Base-by-base conservation (phyloP, 1,140 invertebrate species). In the Asbolus verrucosus region DNA sequence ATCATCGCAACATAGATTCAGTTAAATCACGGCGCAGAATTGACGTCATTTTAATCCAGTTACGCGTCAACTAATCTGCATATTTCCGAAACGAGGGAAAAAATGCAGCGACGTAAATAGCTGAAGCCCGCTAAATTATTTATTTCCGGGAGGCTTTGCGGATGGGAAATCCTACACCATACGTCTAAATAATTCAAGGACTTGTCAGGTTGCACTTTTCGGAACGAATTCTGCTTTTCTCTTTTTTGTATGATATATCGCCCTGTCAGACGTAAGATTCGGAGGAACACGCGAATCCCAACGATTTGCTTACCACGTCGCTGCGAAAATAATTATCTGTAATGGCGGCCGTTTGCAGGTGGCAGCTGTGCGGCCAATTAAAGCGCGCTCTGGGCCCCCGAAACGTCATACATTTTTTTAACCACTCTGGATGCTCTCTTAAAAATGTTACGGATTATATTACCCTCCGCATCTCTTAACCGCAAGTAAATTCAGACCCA, bases 121-220 rank as follows among this genome's bases (percentile, higher is more conserved):
- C 18, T 16, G n/a, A n/a, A n/a, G n/a, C n/a, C n/a, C n/a, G n/a
- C n/a, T 46, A 16, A 46, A 18, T 46, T 46, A 46, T 46, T 46
- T 18, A 46, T 18, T 46, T 21, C 18, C 21, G n/a, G 41, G 41
- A n/a, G n/a, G n/a, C n/a, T n/a, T n/a, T n/a, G n/a, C 18, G 13
- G 11, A 54, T 14, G 14, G 33, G 41, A 63, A 39, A 63, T 39
- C 27, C 31, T n/a, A n/a, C 33, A 39, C 16, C 39, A 9, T 63
- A 18, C 24, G 36, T 39, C 61, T 63, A 63, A 63, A 63, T 63
- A 38, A 63, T 63, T 63, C 61, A 63, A 41, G 61, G 15, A 15
- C 11, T 39, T 39, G 61, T 63, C 61, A 63, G 19, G 36, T 63
- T 63, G 24, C 61, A 63, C 61, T 63, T 63, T 63, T 39, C 21